Base-by-base conservation (phyloP, 2,888 invertebrate species). In the Oeneis ivallda region DNA sequence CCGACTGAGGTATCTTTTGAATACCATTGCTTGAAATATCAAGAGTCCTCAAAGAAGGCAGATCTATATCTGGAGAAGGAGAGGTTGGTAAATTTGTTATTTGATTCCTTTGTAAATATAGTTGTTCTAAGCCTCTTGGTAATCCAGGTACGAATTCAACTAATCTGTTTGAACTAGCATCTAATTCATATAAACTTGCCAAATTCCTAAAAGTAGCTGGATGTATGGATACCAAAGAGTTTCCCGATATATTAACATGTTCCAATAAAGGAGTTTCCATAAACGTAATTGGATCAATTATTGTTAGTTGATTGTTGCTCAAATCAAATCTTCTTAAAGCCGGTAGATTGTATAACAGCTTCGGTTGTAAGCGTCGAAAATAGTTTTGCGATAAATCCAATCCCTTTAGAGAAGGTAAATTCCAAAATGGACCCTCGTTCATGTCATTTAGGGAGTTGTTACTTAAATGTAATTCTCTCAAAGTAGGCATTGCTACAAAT, bases 381-480 rank as follows among this genome's bases (percentile, higher is more conserved):
- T 94, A 94, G 79, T 97, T 97, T 66, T 93, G 92, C 0, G 96
- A 95, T 45, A 97, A 86, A 86, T 97, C 97, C 65, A 98, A 85
- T 0, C 97, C 97, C 90, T 97, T 97, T 4, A 97, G 86, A 8
- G 95, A 95, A 0, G 97, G 97, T 53, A 97, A 87, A 87, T 97
- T 96, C 96, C 97, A 97, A 77, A 96, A 95, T 0, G 97, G 96
- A 58, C 94, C 93, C 70, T 95, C 94, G 54, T 95, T 87, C 60
- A 94, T 90, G 79, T 96, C 95, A 0, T 94, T 93, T 37, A 98
- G 84, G 2, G 96, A 96, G 80, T 98, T 98, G 77, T 97, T 97
- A 72, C 94, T 94, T 67, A 98, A 88, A 74, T 96, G 94, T 43
- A 98, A 89, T 79, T 97, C 97, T 72, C 97, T 92, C 45, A 98